phyloP scores from a whole-genome alignment of 2,797 vertebrate genomes.

The Numenius phaeopus region DNA sequence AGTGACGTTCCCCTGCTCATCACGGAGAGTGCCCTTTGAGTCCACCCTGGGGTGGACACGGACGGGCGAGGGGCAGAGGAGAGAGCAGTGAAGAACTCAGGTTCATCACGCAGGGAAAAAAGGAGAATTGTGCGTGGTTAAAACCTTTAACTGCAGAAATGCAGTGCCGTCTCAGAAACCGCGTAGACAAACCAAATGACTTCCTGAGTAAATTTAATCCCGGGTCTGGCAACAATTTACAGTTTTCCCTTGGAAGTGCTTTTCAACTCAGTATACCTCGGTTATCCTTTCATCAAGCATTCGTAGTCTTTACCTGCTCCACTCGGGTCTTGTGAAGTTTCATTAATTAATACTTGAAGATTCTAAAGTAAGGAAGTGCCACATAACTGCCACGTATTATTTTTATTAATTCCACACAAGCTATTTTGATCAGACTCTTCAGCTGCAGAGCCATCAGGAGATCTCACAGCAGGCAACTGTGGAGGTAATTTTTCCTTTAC shows the following conservation, averaged over 20 bases:
- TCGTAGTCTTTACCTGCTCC: not conserved
- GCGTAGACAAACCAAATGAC: not conserved
- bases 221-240: not conserved
- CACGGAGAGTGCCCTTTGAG: not conserved
- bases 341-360: slow-evolving; percentile 2
- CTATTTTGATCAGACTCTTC: slow-evolving; percentile 43
- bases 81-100: not conserved
- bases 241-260: not conserved
- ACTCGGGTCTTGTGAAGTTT: not conserved
- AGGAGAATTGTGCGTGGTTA: not conserved
- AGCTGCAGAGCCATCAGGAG: slow-evolving; percentile 24
- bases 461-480: slow-evolving; percentile 18
- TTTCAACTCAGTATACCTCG: not conserved
- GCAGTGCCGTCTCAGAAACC: not conserved
- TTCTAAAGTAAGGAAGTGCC: not conserved
- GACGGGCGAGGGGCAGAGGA: not conserved
- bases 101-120: accelerated
- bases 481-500: slow-evolving; percentile 36
- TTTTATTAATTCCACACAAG: slow-evolving; percentile 21
- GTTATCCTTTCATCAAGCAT: not conserved
- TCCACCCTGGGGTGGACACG: accelerated
- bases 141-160: not conserved
- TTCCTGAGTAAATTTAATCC: not conserved
- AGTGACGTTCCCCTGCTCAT: not conserved
- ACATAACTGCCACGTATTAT: not conserved